A percentile compares a stretch with the other conserved stretches of the same genome.
Evolutionary conservation across 1,140 invertebrate genomes (phyloP).

Genomic region (Apis dorsata): DNA sequence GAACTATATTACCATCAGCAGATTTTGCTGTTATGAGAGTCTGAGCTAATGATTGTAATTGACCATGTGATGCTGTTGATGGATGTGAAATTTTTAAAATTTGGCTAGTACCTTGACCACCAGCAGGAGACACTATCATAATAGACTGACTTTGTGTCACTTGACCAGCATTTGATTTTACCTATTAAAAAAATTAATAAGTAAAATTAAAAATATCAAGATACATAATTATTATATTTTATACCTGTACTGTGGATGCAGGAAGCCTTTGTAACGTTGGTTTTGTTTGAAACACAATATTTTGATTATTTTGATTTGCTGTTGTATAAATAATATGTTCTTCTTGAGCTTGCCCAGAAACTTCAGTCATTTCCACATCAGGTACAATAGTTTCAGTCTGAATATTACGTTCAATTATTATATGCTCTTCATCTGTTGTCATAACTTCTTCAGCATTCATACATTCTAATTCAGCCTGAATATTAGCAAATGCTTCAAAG

Average conservation of each 20-base stretch:
- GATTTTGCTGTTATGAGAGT: slow-evolving; percentile 78
- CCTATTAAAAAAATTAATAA: slow-evolving; percentile 59
- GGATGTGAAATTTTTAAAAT: slow-evolving; percentile 79
- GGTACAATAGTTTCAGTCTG: slow-evolving; percentile 72
- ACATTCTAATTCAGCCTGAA: slow-evolving; percentile 78
- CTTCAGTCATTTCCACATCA: slow-evolving; percentile 75
- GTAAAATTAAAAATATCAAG: not conserved
- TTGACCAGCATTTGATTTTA: slow-evolving; percentile 69
- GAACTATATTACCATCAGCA: slow-evolving; percentile 77
- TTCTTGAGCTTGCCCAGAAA: slow-evolving; percentile 66
- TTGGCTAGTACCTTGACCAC: slow-evolving; percentile 76
- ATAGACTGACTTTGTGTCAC: slow-evolving; percentile 77
- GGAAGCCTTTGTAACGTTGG: slow-evolving; percentile 76
- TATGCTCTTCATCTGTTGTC: slow-evolving; percentile 71
- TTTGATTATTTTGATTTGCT: slow-evolving; percentile 74
- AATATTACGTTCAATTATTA: slow-evolving; percentile 57
- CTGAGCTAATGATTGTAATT: slow-evolving; percentile 77
- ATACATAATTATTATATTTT: not conserved
- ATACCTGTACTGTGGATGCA: slow-evolving; percentile 71
- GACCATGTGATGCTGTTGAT: slow-evolving; percentile 73
- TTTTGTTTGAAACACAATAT: slow-evolving; percentile 77
- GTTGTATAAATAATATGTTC: slow-evolving; percentile 75
- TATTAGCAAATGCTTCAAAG: slow-evolving; percentile 77
- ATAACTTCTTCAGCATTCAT: slow-evolving; percentile 79
- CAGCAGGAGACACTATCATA: slow-evolving; percentile 78